Conservation (phyloP, 2,113 vertebrate genomes). For the Zosterops borbonicus region DNA sequence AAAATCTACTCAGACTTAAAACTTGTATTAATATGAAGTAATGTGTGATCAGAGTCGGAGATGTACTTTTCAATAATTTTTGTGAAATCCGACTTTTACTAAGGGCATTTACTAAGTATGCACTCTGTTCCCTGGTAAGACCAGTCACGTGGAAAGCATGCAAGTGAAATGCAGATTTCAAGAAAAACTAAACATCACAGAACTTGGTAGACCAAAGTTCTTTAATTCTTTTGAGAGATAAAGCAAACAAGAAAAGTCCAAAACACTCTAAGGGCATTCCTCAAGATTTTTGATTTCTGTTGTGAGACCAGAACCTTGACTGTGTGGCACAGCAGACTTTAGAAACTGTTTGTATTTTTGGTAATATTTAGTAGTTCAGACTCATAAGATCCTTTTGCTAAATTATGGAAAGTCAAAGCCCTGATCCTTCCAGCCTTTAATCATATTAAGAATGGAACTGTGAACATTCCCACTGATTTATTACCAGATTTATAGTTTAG, state of each 20-base stretch:
- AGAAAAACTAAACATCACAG: neutral
- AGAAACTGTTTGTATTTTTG: neutral
- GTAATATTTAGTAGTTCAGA: neutral
- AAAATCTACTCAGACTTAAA: constrained; percentile 34
- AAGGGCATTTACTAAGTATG: neutral
- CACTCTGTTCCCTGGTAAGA: neutral
- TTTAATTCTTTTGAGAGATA: neutral
- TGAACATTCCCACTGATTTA: neutral
- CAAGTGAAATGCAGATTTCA: neutral
- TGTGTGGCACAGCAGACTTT: neutral
- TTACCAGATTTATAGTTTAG: neutral
- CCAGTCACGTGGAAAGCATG: neutral
- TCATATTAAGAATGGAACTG: neutral
- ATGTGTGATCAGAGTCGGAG: neutral
- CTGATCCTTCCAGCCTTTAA: neutral
- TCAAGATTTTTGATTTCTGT: neutral
- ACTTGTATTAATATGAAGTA: constrained; percentile 1
- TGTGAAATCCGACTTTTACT: neutral
- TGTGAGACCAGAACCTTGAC: neutral
- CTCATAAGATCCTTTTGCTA: neutral
- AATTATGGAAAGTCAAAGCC: neutral
- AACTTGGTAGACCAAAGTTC: neutral
- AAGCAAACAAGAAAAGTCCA: neutral
- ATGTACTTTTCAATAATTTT: constrained; percentile 8
- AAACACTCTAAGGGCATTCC: neutral